Base-by-base conservation (phyloP, 2,888 invertebrate species). In the Notodonta ziczac region DNA sequence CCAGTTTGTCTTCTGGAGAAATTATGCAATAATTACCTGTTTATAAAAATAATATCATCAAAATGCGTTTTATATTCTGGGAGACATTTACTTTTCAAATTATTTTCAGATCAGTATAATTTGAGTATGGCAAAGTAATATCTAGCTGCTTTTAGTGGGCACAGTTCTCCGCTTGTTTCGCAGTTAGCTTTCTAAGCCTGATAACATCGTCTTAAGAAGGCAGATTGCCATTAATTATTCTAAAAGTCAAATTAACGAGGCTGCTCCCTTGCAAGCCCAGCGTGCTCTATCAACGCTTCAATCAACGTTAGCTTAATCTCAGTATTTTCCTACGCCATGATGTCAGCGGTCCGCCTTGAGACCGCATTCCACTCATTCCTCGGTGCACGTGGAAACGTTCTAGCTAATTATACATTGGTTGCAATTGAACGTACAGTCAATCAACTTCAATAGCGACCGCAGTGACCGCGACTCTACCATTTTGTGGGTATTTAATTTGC, bases 281-380 rank as follows among this genome's bases (percentile, higher is more conserved):
- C 5, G n/a, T n/a, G 42, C 48, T 52, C 51, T 62, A 56, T 48
- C 56, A 59, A 16, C 16, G 55, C n/a, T 48, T n/a, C 13, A 35
- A 53, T 52, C 56, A 55, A 58, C 39, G 24, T 42, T 59, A 72
- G 76, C 80, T 16, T 13, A 24, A 50, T 56, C 68, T 75, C 72
- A 77, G 70, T 76, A 76, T 85, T 84, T 83, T 84, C 82, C 77
- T 73, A 71, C 69, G 72, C 72, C 73, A 76, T 84, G 87, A 87
- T 86, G 88, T 85, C 81, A 86, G 86, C 69, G 65, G 81, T 72
- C 87, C 69, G 82, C 89, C 90, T 91, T 91, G 91, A 84, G 72
- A 70, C 75, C 77, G 77, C 86, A 88, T 89, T 87, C 88, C 83
- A 67, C 74, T 80, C 75, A 77, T 78, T 80, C 76, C 76, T 58